Percentiles rank a stretch among this genome's conserved stretches.
Evolutionary conservation across 2,797 vertebrate genomes (phyloP).

Genomic region (Notolepis coatsorum): DNA sequence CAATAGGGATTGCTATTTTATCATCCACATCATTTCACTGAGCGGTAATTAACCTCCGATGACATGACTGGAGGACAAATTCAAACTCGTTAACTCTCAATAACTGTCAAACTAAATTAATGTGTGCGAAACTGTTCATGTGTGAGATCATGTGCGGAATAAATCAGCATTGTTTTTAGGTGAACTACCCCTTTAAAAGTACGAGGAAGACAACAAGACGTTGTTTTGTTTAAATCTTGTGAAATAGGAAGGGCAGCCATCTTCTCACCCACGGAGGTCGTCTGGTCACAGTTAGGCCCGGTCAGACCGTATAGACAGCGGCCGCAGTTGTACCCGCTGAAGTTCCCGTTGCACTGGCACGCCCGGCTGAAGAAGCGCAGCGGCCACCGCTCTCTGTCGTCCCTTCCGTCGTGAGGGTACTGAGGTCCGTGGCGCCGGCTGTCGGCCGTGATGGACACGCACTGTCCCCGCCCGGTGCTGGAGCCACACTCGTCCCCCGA

Average conservation of each 20-base stretch:
- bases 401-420: constrained; percentile 90
- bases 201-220: background rate
- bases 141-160: no score
- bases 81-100: no score
- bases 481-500: constrained; percentile 86
- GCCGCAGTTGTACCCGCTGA: constrained; percentile 90
- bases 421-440: constrained; percentile 87
- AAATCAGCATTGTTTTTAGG: no score
- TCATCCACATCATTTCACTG: no score
- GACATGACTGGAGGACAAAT: no score
- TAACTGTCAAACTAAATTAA: no score
- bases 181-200: no score
- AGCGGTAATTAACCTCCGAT: no score
- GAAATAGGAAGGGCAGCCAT: background rate
- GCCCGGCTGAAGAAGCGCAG: constrained; percentile 92
- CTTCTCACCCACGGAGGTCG: constrained; percentile 84
- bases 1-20: no score
- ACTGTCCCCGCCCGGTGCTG: constrained; percentile 86
- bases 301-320: constrained; percentile 86
- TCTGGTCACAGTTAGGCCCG: constrained; percentile 87
- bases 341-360: constrained; percentile 89
- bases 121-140: no score
- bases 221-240: background rate
- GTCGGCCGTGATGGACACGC: constrained; percentile 82
- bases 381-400: constrained; percentile 95